Conservation (phyloP, 2,797 vertebrate species). For the Gephyroberyx darwinii region DNA sequence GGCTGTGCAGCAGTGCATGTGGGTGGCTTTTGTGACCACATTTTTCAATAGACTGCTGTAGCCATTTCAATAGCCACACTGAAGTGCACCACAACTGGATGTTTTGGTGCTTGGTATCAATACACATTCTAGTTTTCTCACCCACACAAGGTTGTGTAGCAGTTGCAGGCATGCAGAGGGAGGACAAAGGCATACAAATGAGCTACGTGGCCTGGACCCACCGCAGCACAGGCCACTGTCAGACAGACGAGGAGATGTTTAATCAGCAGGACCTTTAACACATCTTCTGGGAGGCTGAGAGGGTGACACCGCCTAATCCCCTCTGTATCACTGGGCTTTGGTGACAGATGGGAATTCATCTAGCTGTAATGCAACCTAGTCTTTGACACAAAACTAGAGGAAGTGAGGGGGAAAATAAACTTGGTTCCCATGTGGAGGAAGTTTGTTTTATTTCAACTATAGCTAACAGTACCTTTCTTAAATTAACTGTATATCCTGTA, state of each 20-base stretch:
- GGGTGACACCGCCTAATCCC: conserved; percentile 25
- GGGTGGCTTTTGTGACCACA: conserved; percentile 25
- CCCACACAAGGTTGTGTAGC: conserved; percentile 34
- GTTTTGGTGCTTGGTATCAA: conserved; percentile 18
- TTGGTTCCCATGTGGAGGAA: not conserved
- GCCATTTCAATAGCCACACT: not conserved
- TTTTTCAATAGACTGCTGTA: not conserved
- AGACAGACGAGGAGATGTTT: conserved; percentile 62
- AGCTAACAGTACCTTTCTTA: not conserved
- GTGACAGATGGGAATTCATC: conserved; percentile 4
- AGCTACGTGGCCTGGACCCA: conserved; percentile 50
- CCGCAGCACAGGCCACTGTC: conserved; percentile 40
- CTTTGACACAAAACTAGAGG: not conserved
- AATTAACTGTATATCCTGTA: not conserved
- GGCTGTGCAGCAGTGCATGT: conserved; percentile 10
- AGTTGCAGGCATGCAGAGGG: conserved; percentile 36
- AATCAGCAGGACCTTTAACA: conserved; percentile 63
- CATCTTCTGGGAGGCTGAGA: conserved; percentile 35
- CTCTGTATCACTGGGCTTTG: not conserved
- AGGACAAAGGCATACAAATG: conserved; percentile 65
- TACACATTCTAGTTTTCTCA: conserved; percentile 4
- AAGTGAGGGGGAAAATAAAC: not conserved
- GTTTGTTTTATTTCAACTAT: not conserved
- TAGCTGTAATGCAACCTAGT: not conserved
- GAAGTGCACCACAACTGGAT: not conserved